Evolutionary conservation across 2,797 vertebrate species (phyloP), one percentile per base, ranked within the genome.

Genomic region (Sebastes itinus): DNA sequence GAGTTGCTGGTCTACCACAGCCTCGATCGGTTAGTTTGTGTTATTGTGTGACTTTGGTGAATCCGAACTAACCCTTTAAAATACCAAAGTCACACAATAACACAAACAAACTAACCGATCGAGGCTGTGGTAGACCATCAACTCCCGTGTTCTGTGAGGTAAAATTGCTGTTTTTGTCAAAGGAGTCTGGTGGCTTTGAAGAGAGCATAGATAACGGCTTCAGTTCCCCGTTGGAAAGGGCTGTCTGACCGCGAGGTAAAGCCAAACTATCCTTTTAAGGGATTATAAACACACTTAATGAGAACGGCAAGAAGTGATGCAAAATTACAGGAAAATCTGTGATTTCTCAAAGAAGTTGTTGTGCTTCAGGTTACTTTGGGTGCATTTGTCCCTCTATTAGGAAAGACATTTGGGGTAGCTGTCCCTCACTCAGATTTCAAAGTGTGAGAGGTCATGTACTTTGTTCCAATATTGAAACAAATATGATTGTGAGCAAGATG

Each of bases 261-360:
- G 28, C 18, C 18, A 32, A 61, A n/a, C 59, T 61, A 61, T n/a
- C 28, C 28, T 8, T 61, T 60, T 59, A 32, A 61, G 11, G 63
- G 46, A 33, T 62, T 55, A 33, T 77, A 69, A 82, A 73, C 18
- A 23, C 12, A 55, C 18, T 68, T 73, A 49, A 80, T 64, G 25
- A 75, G 68, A 74, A 55, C 27, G 52, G 7, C 66, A 65, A 74
- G 25, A 71, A 54, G 8, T 2, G 3, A 67, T 64, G 16, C 22
- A 56, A 18, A 82, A 56, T n/a, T 49, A 27, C 28, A 71, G 28
- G 10, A 70, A 52, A 8, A 35, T 23, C 12, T 60, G 23, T 27
- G 35, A 42, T 65, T 81, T 64, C 58, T 49, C 30, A 58, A 62
- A 60, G 61, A 23, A 77, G 58, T 64, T 67, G 30, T 61, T 73